Evolutionary conservation across 2,888 invertebrate genomes (phyloP), one percentile per base, ranked within the genome.

Genomic region (Notocelia uddmanniana): DNA sequence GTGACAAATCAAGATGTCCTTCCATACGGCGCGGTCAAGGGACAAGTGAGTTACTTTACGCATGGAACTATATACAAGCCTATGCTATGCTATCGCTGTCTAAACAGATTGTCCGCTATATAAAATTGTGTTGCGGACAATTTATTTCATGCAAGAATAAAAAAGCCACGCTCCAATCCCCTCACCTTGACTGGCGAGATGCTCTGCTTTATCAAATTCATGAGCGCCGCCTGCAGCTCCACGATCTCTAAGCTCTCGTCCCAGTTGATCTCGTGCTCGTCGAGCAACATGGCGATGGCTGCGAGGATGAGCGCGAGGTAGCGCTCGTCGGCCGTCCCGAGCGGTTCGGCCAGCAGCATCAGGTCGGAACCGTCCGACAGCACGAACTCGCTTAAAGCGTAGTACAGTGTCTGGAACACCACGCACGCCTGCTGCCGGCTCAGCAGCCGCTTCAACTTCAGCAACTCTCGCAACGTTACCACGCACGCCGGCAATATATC

Each of bases 201-300:
- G 68, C 77, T 76, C 57, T 78, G 78, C 60, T 80, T 81, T 63
- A 85, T 69, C 23, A 85, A 76, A 77, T 84, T 81, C 73, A 84
- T 76, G 19, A 84, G 71, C 45, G 76, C 76, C 52, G 79, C 79
- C 75, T 85, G 84, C n/a, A 85, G 76, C 48, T 78, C 78, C 3
- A 83, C 74, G 1, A 85, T 81, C 68, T 85, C 85, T 3, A 81
- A 71, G 57, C 79, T 84, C 58, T 85, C 83, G 57, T 85, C 81
- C 84, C 85, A 85, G 60, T 80, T 78, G 73, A 85, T 82, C 48
- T 81, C 77, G 73, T 85, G 80, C 54, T 82, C 83, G 48, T 80
- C 79, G n/a, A 86, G 54, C 19, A 85, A 62, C 82, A 84, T 82
- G 37, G 77, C 80, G 68, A 84, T 78, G 9, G 77, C 78, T 18